Evolutionary conservation across 2,113 vertebrate genomes (phyloP), one percentile per base, ranked within the genome.

Genomic region (Ia io): DNA sequence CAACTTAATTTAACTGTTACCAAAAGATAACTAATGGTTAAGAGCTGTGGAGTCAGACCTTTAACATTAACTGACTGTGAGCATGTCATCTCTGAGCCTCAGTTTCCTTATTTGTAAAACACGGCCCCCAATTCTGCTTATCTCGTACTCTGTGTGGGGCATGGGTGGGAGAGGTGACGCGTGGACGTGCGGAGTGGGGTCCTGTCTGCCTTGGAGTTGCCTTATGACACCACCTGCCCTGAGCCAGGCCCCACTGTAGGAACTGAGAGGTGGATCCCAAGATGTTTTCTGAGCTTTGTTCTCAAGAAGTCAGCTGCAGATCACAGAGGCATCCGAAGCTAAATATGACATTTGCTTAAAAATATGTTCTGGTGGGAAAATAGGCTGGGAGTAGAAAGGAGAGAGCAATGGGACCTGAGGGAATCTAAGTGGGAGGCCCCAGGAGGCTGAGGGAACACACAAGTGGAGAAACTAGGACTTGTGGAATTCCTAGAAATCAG

Each of bases 1-100:
- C 49, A 56, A 74, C 25, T 97, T 88, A 20, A 74, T 18, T n/a
- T 67, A 74, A 84, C 63, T 86, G 40, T 79, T 80, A 79, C 51
- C 4, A 30, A 83, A 53, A n/a, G 70, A 73, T 22, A 86, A 44
- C 90, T 88, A 51, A 35, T 6, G 9, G 9, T 22, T 63, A 25
- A 49, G 47, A 30, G 47, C 61, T 47, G 17, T 59, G 90, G 10
- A 40, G n/a, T n/a, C 9, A 22, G 90, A 61, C 9, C 71, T 94
- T 88, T 32, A 65, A 59, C 13, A 40, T 69, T 47, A 30, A 89
- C 30, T 14, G 42, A 22, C n/a, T 1, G 1, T 30, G 73, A 73
- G 32, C 23, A 8, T n/a, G 9, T 37, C 23, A 22, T 32, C 16
- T 78, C 20, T 22, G 40, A 79, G 32, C 59, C 20, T 86, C 35